Base-by-base conservation (phyloP, 2,888 invertebrate genomes). In the Hydriomena furcata region DNA sequence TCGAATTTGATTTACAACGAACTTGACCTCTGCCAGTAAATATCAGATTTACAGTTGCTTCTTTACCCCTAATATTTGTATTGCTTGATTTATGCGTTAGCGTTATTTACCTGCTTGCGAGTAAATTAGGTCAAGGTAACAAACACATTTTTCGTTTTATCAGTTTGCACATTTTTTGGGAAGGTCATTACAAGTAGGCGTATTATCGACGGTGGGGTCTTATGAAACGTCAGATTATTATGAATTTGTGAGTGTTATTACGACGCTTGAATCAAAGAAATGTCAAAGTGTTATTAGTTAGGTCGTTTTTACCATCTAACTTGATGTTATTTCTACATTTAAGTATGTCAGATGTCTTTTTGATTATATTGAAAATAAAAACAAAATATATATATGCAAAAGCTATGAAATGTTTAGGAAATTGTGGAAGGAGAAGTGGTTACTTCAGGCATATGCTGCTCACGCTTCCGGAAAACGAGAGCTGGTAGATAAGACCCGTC, bases 121-220 rank as follows among this genome's bases (percentile, higher is more conserved):
- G 41, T 25, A 58, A 65, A 63, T 62, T 58, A 50, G 60, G 61
- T 58, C 66, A 70, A 62, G 61, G 63, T 61, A 34, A 38, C 52
- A 35, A n/a, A n/a, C n/a, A n/a, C n/a, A 37, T 46, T 37, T 49
- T 54, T 42, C 36, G 23, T 27, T 45, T 56, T 41, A 51, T 40
- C 42, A 45, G 41, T 49, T 50, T 36, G 55, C 49, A 51, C 40
- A 46, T 52, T 56, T 58, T 43, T 21, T 3, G 45, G 48, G 44
- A 48, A 56, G 53, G 50, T 52, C 37, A 45, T 40, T n/a, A n/a
- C n/a, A n/a, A n/a, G n/a, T n/a, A n/a, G n/a, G n/a, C n/a, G n/a
- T n/a, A n/a, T n/a, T n/a, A n/a, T n/a, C n/a, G n/a, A n/a, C n/a
- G n/a, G n/a, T n/a, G n/a, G n/a, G n/a, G n/a, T n/a, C n/a, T n/a